Evolutionary conservation across 2,797 vertebrate species (phyloP), one percentile per base, ranked within the genome.

Genomic region (Naso thynnoides): DNA sequence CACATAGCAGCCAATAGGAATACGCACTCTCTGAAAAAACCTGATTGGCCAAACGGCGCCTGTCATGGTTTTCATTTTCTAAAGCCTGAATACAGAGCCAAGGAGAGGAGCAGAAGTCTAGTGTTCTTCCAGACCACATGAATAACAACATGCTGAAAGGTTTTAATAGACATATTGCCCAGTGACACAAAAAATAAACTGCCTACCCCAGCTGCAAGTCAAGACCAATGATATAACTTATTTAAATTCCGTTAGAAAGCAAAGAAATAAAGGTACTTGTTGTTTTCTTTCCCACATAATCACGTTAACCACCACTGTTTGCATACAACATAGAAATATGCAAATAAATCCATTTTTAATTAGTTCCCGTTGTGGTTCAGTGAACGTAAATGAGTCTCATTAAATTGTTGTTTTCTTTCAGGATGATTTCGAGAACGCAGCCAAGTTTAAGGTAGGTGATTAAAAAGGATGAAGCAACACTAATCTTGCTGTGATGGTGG

Each of bases 381-480:
- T 53, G 53, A 8, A 3, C 29, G 4, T 26, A 26, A 50, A 55
- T 57, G 18, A 50, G 11, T 53, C 61, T 77, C 13, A 62, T 31
- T 21, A 44, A 39, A 16, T 16, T 57, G 14, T 67, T 58, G 0
- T 78, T 77, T 74, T 6, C 14, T 86, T 88, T 67, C 92, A 99
- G 97, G 95, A 97, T 79, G 83, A 94, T 73, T 86, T 94, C 24
- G 91, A 91, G 83, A 94, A 83, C 0, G 38, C 91, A 18, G 92
- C 81, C 61, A 95, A 92, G 85, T 96, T 96, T 79, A 97, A 97
- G 96, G 96, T 97, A 93, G 10, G 92, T 45, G 3, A 49, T 33
- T 19, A 0, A 33, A 56, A 48, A 1, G 5, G 6, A 53, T 23
- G 1, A 9, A n/a, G 41, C 29, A 41, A 16, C 36, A 53, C 13